Percentiles rank a stretch among this genome's conserved stretches.
phyloP scores from a whole-genome alignment of 1,140 invertebrate genomes.

The Apis dorsata region DNA sequence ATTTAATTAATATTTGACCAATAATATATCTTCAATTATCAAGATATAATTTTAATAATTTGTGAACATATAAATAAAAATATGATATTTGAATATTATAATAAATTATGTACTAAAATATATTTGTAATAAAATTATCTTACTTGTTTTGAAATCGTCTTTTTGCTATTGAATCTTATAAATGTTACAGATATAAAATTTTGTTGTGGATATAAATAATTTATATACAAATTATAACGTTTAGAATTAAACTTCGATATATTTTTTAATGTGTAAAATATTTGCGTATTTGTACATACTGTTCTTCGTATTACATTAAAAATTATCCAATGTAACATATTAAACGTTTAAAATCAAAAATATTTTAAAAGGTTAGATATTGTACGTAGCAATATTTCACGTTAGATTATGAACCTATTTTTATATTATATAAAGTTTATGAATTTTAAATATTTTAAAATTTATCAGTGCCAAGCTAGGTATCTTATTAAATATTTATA shows the following conservation, averaged over 20 bases:
- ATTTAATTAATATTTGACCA: neutral
- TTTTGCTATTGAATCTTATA: conserved; percentile 27
- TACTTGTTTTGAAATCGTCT: neutral
- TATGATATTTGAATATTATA: no score
- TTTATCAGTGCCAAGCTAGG: no score
- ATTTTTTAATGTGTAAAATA: neutral
- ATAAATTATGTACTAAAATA: neutral
- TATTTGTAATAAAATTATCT: neutral
- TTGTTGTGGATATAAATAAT: neutral
- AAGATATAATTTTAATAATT: neutral
- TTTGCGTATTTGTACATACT: neutral
- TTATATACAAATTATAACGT: neutral
- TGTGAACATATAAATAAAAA: neutral
- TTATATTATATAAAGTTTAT: no score
- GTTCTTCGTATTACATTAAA: conserved; percentile 3
- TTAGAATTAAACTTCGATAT: neutral
- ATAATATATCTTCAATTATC: neutral
- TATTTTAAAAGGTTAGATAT: neutral
- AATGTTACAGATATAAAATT: neutral
- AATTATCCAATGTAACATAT: conserved; percentile 7
- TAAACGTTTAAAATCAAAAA: neutral
- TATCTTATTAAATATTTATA: no score
- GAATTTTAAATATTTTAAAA: no score
- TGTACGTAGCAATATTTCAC: no score
- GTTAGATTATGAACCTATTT: no score